Evolutionary conservation across 2,888 invertebrate species (phyloP).

Genomic region (Dugesia japonica): DNA sequence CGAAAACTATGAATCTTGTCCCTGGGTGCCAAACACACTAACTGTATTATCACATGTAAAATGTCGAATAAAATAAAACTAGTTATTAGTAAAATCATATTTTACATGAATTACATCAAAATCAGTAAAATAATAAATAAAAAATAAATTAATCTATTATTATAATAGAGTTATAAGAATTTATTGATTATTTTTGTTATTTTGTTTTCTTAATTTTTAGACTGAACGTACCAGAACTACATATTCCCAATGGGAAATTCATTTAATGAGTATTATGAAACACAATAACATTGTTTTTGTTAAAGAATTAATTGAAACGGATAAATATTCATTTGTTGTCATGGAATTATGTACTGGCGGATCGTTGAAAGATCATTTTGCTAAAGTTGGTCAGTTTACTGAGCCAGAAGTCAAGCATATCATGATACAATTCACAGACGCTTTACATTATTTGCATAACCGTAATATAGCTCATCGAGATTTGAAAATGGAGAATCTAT

Average conservation of each 20-base stretch:
- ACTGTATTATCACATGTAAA: too few relatives aligned
- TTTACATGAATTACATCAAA: too few relatives aligned
- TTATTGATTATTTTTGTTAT: too few relatives aligned
- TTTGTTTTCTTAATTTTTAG: neutral
- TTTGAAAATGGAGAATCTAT: slow-evolving; percentile 47
- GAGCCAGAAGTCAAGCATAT: slow-evolving; percentile 43
- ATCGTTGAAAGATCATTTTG: slow-evolving; percentile 49
- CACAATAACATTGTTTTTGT: slow-evolving; percentile 29
- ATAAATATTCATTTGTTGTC: slow-evolving; percentile 47
- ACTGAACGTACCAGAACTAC: slow-evolving; percentile 9
- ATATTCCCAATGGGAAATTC: slow-evolving; percentile 32
- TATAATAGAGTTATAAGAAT: too few relatives aligned
- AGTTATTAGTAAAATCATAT: too few relatives aligned
- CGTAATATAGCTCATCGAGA: slow-evolving; percentile 48
- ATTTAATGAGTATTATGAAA: slow-evolving; percentile 25
- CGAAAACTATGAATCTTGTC: too few relatives aligned
- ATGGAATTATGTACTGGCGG: slow-evolving; percentile 51
- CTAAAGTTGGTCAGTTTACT: slow-evolving; percentile 42
- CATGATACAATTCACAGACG: slow-evolving; percentile 43
- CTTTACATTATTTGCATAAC: slow-evolving; percentile 47
- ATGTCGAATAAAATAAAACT: too few relatives aligned
- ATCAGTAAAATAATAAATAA: neutral
- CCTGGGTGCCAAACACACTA: too few relatives aligned
- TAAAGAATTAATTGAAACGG: slow-evolving; percentile 31
- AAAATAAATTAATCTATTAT: too few relatives aligned